These are phyloP conservation scores for Channa striata DNA, from an alignment of 2,797 vertebrate genomes.

Conservation along the genomic window DNA sequence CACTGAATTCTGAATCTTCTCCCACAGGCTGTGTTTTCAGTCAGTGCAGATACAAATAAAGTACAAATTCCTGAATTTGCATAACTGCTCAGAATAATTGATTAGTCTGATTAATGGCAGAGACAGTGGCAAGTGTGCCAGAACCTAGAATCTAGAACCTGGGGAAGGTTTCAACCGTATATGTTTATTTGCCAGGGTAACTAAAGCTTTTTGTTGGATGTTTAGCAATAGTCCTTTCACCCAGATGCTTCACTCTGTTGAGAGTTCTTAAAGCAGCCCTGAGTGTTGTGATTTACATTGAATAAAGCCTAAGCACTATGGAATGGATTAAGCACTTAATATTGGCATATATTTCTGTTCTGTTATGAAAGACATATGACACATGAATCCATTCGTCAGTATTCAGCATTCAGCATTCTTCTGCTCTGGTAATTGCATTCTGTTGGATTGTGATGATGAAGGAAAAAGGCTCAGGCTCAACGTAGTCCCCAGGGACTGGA, in stretches of 20 bases:
- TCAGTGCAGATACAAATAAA: conserved; percentile 36
- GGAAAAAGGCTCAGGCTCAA: conserved; percentile 25
- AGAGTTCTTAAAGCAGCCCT: conserved; percentile 24
- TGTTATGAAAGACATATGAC: conserved; percentile 29
- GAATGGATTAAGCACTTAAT: conserved; percentile 37
- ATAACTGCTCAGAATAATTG: conserved; percentile 68
- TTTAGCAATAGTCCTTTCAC: conserved; percentile 47
- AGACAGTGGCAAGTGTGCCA: conserved; percentile 39
- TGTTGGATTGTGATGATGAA: conserved; percentile 54
- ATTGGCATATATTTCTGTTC: conserved; percentile 25
- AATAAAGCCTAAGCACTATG: conserved; percentile 32
- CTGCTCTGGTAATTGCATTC: conserved; percentile 46
- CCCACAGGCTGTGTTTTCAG: conserved; percentile 31
- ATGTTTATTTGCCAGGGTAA: conserved; percentile 71
- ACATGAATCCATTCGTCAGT: conserved; percentile 45
- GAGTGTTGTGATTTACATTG: conserved; percentile 34
- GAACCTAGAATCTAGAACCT: conserved; percentile 48
- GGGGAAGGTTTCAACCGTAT: conserved; percentile 58
- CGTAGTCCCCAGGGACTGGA: conserved; percentile 32
- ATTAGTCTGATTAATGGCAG: conserved; percentile 69
- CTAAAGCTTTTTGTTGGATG: conserved; percentile 63
- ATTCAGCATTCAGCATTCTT: conserved; percentile 26
- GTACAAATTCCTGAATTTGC: conserved; percentile 42
- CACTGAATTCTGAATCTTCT: conserved; percentile 34
- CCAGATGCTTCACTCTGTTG: conserved; percentile 36